These are phyloP conservation scores for Graptemys geographica DNA, from an alignment of 2,797 vertebrate species.

Conservation along the genomic window DNA sequence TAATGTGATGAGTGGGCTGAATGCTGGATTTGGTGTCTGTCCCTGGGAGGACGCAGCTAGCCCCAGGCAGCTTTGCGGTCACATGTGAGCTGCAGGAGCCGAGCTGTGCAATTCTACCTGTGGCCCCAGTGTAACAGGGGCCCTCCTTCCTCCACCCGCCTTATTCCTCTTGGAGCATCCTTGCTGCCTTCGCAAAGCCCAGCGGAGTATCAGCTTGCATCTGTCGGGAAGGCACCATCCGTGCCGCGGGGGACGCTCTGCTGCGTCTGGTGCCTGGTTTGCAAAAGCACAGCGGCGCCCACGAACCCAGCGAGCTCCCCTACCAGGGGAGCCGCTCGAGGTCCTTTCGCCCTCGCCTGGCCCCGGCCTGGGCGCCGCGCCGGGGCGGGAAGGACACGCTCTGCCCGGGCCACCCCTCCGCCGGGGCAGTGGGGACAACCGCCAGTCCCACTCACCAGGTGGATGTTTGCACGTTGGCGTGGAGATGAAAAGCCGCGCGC, in stretches of 20 bases:
- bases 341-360: too few relatives aligned
- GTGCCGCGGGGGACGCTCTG: not conserved
- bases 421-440: not conserved
- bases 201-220: not conserved
- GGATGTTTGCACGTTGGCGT: slow-evolving; percentile 74
- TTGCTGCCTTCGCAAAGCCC: not conserved
- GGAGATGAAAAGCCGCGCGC: slow-evolving; percentile 67
- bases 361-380: too few relatives aligned
- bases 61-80: not conserved
- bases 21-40: too few relatives aligned
- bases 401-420: not conserved
- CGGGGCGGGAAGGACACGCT: fast-evolving
- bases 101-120: not conserved
- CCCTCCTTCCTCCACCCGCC: not conserved
- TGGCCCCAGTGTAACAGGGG: not conserved
- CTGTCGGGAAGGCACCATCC: slow-evolving; percentile 30
- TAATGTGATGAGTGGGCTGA: too few relatives aligned
- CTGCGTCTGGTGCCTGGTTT: not conserved
- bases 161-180: not conserved
- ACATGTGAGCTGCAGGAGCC: not conserved
- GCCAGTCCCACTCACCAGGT: slow-evolving; percentile 50
- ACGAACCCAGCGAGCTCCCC: too few relatives aligned
- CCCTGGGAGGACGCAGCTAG: not conserved
- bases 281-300: not conserved
- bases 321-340: fast-evolving